These are phyloP conservation scores for Rhimphoctona megacephalus DNA, from an alignment of 2,888 invertebrate species.

Conservation along the genomic window DNA sequence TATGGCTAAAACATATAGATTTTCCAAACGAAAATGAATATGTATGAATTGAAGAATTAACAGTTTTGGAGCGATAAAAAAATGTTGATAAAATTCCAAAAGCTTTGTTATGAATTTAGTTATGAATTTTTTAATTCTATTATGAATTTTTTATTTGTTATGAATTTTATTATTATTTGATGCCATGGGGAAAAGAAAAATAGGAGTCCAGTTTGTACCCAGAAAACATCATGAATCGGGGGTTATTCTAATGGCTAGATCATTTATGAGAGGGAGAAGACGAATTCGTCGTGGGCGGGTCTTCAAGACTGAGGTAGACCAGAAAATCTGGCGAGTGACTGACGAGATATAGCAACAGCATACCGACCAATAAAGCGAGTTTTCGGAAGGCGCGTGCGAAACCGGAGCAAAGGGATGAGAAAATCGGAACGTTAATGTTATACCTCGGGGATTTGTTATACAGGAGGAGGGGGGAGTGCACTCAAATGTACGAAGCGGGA, in stretches of 20 bases:
- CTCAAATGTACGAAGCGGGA: background rate
- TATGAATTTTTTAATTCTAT: no score
- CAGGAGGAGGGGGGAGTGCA: background rate
- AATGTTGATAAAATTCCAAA: background rate
- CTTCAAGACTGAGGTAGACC: background rate
- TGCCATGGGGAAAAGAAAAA: no score
- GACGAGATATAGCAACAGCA: background rate
- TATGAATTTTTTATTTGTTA: no score
- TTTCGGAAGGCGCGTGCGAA: constrained; percentile 37
- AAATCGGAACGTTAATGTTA: background rate
- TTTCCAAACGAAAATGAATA: background rate
- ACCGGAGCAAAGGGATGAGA: constrained; percentile 11
- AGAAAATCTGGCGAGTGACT: constrained; percentile 10
- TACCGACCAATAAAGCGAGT: constrained; percentile 28
- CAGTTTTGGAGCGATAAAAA: background rate
- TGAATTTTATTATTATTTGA: background rate
- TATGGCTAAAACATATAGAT: background rate
- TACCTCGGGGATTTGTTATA: background rate
- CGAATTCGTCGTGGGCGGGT: constrained; percentile 20
- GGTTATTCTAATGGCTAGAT: background rate
- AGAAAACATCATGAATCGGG: background rate
- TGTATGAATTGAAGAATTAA: background rate
- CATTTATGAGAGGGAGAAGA: background rate
- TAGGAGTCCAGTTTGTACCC: background rate
- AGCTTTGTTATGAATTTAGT: no score